A percentile compares a stretch with the other conserved stretches of the same genome.
These are phyloP conservation scores for Brachirus orientalis DNA, from an alignment of 2,113 vertebrate species.

Conservation along the genomic window DNA sequence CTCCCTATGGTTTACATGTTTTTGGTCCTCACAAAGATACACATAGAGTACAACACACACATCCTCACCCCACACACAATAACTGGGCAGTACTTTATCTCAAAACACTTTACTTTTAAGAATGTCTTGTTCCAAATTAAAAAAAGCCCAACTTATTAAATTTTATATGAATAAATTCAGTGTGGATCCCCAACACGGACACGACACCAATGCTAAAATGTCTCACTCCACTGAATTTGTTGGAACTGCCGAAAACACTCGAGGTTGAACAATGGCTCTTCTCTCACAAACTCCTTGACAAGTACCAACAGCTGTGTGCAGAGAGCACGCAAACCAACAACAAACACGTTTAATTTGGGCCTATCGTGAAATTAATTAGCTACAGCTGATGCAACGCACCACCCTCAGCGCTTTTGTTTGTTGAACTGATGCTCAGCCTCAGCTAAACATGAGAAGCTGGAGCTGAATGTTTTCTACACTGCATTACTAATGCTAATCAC, in stretches of 20 bases:
- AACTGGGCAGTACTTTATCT: too few relatives aligned
- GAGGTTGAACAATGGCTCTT: not conserved
- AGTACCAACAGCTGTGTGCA: not conserved
- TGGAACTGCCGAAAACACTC: not conserved
- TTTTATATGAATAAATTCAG: too few relatives aligned
- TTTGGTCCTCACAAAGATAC: too few relatives aligned
- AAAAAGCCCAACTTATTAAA: too few relatives aligned
- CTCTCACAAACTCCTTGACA: constrained; percentile 1
- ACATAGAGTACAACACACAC: too few relatives aligned
- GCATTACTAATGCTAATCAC: not conserved
- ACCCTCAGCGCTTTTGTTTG: not conserved
- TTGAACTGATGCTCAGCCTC: not conserved
- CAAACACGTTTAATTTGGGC: not conserved
- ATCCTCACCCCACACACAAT: too few relatives aligned
- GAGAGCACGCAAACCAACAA: not conserved
- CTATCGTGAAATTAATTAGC: not conserved
- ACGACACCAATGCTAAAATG: not conserved
- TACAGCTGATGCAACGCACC: not conserved
- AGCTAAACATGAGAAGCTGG: not conserved
- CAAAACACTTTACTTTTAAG: too few relatives aligned
- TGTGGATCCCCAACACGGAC: too few relatives aligned
- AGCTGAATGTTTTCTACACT: not conserved
- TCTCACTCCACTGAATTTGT: not conserved
- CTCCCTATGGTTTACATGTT: too few relatives aligned
- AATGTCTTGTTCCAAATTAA: too few relatives aligned